Conservation (phyloP, 2,113 vertebrate species). For the Sminthopsis crassicaudata region DNA sequence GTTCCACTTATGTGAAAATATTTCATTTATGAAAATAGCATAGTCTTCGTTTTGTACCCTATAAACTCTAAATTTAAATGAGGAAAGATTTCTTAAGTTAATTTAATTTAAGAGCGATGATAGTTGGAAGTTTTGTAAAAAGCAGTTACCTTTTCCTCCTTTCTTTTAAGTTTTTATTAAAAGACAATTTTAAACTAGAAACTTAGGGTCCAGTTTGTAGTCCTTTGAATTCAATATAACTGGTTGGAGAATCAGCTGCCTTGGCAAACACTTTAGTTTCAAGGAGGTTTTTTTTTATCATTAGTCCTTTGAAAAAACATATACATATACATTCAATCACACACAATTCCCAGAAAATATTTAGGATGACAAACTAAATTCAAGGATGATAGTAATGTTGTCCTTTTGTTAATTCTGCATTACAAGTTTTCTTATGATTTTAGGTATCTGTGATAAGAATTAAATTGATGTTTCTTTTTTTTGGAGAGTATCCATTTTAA, state of each 20-base stretch:
- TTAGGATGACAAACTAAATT: constrained; percentile 5
- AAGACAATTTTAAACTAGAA: not conserved
- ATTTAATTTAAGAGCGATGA: constrained; percentile 32
- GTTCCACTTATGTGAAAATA: not conserved
- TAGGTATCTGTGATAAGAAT: constrained; percentile 23
- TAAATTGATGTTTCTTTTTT: constrained; percentile 39
- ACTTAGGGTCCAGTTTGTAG: not conserved
- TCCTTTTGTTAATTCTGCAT: constrained; percentile 35
- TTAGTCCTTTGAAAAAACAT: constrained; percentile 39
- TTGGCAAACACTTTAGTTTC: constrained; percentile 3
- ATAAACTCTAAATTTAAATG: constrained; percentile 57
- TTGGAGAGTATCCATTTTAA: constrained; percentile 28
- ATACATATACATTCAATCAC: not conserved
- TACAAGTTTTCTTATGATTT: constrained; percentile 18
- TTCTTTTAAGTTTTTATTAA: constrained; percentile 32
- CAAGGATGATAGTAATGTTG: constrained; percentile 20
- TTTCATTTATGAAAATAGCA: constrained; percentile 41
- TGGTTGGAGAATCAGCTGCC: not conserved
- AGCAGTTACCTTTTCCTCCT: constrained; percentile 19
- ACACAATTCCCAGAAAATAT: not conserved
- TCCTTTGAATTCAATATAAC: not conserved
- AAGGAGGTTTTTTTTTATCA: not conserved
- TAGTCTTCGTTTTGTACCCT: constrained; percentile 13
- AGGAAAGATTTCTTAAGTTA: constrained; percentile 43
- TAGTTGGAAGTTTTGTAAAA: constrained; percentile 3